These are phyloP conservation scores for Aldabrachelys gigantea DNA, from an alignment of 2,113 vertebrate species.

Conservation along the genomic window DNA sequence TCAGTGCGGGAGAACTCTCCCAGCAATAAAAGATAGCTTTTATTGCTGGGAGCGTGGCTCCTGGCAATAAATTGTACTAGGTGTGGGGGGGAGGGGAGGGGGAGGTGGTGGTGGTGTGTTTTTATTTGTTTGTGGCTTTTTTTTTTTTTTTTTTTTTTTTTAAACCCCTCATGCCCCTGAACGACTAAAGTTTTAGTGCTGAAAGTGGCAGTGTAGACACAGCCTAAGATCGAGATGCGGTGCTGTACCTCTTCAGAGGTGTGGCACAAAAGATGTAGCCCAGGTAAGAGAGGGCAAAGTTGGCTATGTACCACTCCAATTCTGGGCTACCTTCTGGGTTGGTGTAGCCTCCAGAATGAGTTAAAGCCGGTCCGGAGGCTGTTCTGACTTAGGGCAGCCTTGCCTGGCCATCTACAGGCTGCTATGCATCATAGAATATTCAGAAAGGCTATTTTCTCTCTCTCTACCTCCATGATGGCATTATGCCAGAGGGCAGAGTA, in stretches of 20 bases:
- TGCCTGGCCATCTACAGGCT: background rate
- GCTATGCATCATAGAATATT: background rate
- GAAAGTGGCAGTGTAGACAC: too few relatives aligned
- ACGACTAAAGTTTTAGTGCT: too few relatives aligned
- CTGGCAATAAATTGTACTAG: too few relatives aligned
- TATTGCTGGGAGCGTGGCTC: too few relatives aligned
- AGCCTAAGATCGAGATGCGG: background rate
- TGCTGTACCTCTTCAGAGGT: background rate
- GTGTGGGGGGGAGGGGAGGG: too few relatives aligned
- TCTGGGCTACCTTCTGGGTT: background rate
- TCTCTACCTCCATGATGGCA: background rate
- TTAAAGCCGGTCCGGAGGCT: background rate
- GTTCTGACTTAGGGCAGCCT: background rate
- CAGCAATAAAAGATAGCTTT: too few relatives aligned
- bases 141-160: too few relatives aligned
- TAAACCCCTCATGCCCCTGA: too few relatives aligned
- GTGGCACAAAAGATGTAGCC: background rate
- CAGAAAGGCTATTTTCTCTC: background rate
- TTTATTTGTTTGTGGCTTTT: too few relatives aligned
- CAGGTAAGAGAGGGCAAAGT: background rate
- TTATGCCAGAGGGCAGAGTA: background rate
- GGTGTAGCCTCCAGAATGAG: background rate
- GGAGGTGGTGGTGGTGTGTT: too few relatives aligned
- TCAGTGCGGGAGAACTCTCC: too few relatives aligned
- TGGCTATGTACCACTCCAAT: background rate